These are phyloP conservation scores for Gallinago nigripennis DNA, from an alignment of 2,797 vertebrate species.

Conservation along the genomic window DNA sequence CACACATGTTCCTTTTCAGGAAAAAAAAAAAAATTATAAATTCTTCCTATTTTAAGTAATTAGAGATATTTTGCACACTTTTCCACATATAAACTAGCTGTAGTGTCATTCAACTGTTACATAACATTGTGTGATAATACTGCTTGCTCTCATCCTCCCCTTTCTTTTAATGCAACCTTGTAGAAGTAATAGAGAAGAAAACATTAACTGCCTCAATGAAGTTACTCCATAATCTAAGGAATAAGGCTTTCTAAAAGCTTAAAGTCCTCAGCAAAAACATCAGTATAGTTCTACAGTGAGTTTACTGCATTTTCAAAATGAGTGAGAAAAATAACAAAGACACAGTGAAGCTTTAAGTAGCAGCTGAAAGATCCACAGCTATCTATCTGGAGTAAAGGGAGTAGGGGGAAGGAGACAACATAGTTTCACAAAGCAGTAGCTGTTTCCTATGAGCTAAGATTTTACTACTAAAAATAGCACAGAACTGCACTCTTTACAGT, in stretches of 20 bases:
- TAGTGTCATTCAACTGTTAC: not conserved
- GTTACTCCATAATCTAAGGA: not conserved
- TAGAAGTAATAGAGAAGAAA: not conserved
- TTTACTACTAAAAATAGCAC: not conserved
- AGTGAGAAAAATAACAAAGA: not conserved
- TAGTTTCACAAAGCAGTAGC: not conserved
- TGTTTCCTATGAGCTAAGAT: not conserved
- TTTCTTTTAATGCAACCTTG: not conserved
- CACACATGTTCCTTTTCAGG: not conserved
- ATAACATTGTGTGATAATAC: accelerated
- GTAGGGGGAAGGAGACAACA: accelerated
- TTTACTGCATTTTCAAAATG: not conserved
- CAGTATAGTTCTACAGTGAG: accelerated
- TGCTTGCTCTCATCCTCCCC: not conserved
- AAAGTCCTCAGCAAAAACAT: not conserved
- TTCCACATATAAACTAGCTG: not conserved
- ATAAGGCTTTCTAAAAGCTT: not conserved
- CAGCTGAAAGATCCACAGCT: not conserved
- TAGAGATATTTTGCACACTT: not conserved
- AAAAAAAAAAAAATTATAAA: not conserved
- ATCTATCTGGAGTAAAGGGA: not conserved
- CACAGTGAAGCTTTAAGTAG: not conserved
- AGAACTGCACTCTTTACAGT: not conserved
- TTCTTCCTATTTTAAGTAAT: not conserved
- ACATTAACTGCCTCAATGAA: not conserved